These are phyloP conservation scores for Caenorhabditis zanzibari DNA, from an alignment of 2,888 invertebrate species.

Conservation along the genomic window DNA sequence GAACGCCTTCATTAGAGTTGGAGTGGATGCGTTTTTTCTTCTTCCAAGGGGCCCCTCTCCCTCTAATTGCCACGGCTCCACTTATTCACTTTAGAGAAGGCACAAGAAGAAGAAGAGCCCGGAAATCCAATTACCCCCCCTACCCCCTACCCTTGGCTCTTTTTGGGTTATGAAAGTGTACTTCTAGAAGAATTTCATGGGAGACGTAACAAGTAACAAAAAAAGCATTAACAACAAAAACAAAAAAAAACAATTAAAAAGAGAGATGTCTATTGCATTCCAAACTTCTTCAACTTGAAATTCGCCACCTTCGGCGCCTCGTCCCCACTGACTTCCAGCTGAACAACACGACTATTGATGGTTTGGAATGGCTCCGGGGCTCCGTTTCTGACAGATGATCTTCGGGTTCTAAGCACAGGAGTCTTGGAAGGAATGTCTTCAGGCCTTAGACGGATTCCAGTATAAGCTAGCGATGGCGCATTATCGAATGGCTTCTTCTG, in stretches of 20 bases:
- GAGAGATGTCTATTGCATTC: slow-evolving; percentile 57
- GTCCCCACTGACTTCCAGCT: slow-evolving; percentile 25
- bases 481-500: neutral
- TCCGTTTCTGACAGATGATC: slow-evolving; percentile 3
- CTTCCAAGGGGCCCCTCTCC: too few relatives aligned
- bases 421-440: neutral
- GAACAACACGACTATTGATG: slow-evolving; percentile 37
- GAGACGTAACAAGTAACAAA: slow-evolving; percentile 25
- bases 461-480: neutral
- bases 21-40: too few relatives aligned
- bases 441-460: slow-evolving; percentile 25
- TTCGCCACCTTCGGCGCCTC: slow-evolving; percentile 54
- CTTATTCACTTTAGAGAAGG: slow-evolving; percentile 34
- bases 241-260: slow-evolving; percentile 5
- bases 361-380: slow-evolving; percentile 16
- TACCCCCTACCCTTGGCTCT: too few relatives aligned
- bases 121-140: slow-evolving; percentile 25
- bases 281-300: slow-evolving; percentile 70
- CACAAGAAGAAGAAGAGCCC: neutral
- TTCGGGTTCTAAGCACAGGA: slow-evolving; percentile 1
- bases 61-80: neutral
- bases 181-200: neutral
- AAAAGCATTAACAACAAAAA: slow-evolving; percentile 25
- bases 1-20: slow-evolving; percentile 1
- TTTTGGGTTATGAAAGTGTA: slow-evolving; percentile 6